Evolutionary conservation across 2,888 invertebrate species (phyloP).

Genomic region (Pinctada fucata): DNA sequence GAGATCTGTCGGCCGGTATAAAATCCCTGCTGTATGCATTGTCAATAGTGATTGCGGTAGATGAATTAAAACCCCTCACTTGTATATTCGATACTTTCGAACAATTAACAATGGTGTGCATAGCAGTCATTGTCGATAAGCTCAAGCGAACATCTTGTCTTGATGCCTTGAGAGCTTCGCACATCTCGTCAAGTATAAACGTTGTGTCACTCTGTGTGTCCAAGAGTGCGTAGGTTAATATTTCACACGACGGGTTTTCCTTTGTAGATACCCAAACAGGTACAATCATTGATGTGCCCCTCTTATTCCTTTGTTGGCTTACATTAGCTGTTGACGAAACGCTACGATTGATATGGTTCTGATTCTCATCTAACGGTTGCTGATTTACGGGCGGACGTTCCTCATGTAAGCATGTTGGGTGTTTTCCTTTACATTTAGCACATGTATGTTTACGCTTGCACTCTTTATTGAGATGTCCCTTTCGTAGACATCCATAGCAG

Average conservation of each 20-base stretch:
- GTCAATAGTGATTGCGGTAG: too few relatives aligned
- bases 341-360: not conserved
- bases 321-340: too few relatives aligned
- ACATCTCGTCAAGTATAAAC: conserved; percentile 28
- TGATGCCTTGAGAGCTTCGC: not conserved
- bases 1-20: conserved; percentile 36
- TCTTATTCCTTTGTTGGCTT: not conserved
- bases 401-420: too few relatives aligned
- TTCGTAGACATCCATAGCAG: too few relatives aligned
- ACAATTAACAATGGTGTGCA: conserved; percentile 26
- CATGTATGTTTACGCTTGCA: conserved; percentile 30
- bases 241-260: conserved; percentile 20
- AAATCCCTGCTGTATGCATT: too few relatives aligned
- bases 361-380: not conserved
- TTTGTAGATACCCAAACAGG: conserved; percentile 34
- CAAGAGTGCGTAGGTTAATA: conserved; percentile 40
- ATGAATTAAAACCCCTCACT: too few relatives aligned
- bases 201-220: conserved; percentile 47
- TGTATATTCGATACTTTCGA: too few relatives aligned
- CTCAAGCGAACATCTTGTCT: conserved; percentile 18
- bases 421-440: conserved; percentile 22
- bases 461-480: conserved; percentile 28
- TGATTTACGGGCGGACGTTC: conserved; percentile 22
- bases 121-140: conserved; percentile 40
- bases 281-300: conserved; percentile 29